Base-by-base conservation (phyloP, 1,140 invertebrate genomes). In the Drosophila jambulina region DNA sequence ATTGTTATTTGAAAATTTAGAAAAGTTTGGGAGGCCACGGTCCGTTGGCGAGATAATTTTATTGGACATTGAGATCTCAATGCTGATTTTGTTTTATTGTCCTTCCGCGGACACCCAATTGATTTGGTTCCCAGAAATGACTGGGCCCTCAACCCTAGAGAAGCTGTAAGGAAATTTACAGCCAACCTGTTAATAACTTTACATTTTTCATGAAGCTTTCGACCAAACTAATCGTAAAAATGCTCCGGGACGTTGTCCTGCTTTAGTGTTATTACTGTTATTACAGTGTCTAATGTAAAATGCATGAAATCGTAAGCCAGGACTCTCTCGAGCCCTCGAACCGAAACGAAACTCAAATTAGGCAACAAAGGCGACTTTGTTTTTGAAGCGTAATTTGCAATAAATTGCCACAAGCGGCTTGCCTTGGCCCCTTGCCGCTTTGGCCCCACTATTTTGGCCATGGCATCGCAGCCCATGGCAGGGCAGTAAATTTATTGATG, bases 331-430 rank as follows among this genome's bases (percentile, higher is more conserved):
- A 70, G 32, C 23, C 57, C 58, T 54, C 48, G 49, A 58, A 77
- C 29, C 65, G 42, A 67, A 78, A 62, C 75, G 62, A 68, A 70
- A 78, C 71, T 60, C 80, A 87, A 87, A 87, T 87, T 88, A 84
- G 84, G 61, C 84, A 78, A 80, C 64, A 75, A 71, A 79, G 53
- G 65, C 75, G 80, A 78, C 74, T 82, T 88, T 87, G 85, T 78
- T 87, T 88, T 87, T 81, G 84, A 87, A 88, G 85, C 81, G 70
- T 90, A 85, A 90, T 90, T 90, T 90, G 85, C 85, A 90, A 90
- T 90, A 90, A 90, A 90, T 90, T 90, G 81, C 81, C 81, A 70
- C 62, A 54, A 67, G 81, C 81, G 71, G 67, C 80, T 70, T 70
- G 40, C 61, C 63, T 25, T 69, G 38, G 48, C 70, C 56, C 23